phyloP scores from a whole-genome alignment of 2,113 vertebrate genomes.

The Hymenochirus boettgeri region DNA sequence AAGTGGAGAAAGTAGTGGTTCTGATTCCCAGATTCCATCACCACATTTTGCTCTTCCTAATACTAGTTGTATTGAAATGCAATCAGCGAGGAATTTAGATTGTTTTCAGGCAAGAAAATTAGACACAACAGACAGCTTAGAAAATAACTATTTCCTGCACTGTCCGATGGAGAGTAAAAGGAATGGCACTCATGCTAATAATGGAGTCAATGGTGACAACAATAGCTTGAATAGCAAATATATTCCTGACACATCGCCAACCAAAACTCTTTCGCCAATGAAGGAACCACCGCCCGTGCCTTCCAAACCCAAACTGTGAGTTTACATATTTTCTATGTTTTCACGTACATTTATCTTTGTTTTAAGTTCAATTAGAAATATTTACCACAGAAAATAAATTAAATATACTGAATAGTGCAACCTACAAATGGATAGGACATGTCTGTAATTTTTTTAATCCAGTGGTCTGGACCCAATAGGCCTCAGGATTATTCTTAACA shows the following conservation, averaged over 20 bases:
- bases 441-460: too few species aligned
- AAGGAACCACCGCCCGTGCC: conserved; percentile 85
- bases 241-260: conserved; percentile 49
- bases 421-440: too few species aligned
- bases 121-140: conserved; percentile 64
- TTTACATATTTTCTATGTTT: conserved; percentile 47
- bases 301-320: conserved; percentile 96
- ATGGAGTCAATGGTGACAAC: conserved; percentile 60
- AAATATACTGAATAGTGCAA: too few species aligned
- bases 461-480: too few species aligned
- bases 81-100: conserved; percentile 68
- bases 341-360: too few species aligned
- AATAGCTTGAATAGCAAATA: conserved; percentile 57
- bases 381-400: too few species aligned
- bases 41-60: conserved; percentile 72
- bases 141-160: conserved; percentile 60
- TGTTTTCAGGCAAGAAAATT: conserved; percentile 64
- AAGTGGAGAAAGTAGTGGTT: conserved; percentile 58
- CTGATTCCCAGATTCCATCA: conserved; percentile 69
- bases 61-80: conserved; percentile 75
- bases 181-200: conserved; percentile 53
- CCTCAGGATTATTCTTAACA: too few species aligned
- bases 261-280: conserved; percentile 62
- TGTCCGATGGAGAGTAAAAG: conserved; percentile 50
- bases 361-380: too few species aligned